A percentile compares a stretch with the other conserved stretches of the same genome.
These are phyloP conservation scores for Heloderma charlesbogerti DNA, from an alignment of 2,113 vertebrate species.

Conservation along the genomic window DNA sequence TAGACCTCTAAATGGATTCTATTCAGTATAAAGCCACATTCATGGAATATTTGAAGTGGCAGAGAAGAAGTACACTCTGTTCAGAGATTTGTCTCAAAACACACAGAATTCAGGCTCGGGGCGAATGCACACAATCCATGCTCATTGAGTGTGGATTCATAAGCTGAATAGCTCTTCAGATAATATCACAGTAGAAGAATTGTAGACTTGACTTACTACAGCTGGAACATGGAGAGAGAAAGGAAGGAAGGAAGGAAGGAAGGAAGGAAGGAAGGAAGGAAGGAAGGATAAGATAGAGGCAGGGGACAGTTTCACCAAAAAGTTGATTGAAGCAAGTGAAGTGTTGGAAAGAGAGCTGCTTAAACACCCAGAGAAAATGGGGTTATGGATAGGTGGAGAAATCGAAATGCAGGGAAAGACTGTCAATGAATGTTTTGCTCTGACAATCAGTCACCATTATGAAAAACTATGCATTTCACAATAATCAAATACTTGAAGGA, in stretches of 20 bases:
- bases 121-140: neutral
- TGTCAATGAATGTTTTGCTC: neutral
- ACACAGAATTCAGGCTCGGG: neutral
- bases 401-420: neutral
- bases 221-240: neutral
- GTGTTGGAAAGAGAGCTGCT: neutral
- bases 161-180: neutral
- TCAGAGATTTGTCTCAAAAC: neutral
- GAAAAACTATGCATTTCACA: conserved; percentile 12
- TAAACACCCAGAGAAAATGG: neutral
- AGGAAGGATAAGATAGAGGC: neutral
- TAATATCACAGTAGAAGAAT: neutral
- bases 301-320: neutral
- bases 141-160: neutral
- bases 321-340: neutral
- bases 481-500: neutral
- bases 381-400: neutral
- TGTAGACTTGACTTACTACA: neutral
- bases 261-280: too few species aligned
- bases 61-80: neutral
- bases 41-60: neutral
- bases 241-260: too few species aligned
- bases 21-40: neutral
- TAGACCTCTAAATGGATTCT: neutral
- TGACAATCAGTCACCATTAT: neutral